Conservation (phyloP, 2,113 vertebrate genomes). For the Phaethon lepturus region DNA sequence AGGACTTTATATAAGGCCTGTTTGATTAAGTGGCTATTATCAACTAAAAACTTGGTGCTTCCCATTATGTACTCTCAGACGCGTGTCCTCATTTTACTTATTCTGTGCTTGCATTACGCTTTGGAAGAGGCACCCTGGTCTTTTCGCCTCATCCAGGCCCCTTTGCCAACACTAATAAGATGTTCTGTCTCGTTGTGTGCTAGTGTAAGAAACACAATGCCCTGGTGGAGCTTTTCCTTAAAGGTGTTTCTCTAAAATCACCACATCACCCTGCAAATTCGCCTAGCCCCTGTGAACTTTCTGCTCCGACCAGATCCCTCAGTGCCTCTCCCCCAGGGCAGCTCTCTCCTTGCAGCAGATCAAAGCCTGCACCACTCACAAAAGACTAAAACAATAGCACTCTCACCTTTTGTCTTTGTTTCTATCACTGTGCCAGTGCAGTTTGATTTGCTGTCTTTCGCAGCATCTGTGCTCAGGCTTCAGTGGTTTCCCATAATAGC, state of each 20-base stretch:
- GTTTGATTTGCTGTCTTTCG: slow-evolving; percentile 7
- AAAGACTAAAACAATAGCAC: not conserved
- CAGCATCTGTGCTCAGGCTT: slow-evolving; percentile 52
- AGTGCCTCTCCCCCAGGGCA: not conserved
- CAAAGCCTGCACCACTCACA: not conserved
- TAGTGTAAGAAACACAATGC: not conserved
- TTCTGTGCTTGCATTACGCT: not conserved
- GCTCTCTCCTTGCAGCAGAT: not conserved
- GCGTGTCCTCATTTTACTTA: slow-evolving; percentile 1
- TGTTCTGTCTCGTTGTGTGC: not conserved
- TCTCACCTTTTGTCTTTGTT: slow-evolving; percentile 37
- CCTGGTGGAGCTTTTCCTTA: not conserved
- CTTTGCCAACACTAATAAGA: not conserved
- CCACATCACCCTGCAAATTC: not conserved
- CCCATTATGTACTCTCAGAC: slow-evolving; percentile 18
- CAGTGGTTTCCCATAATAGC: slow-evolving; percentile 33
- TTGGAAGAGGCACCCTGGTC: not conserved
- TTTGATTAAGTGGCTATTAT: slow-evolving; percentile 61
- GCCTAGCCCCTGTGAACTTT: not conserved
- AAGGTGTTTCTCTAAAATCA: not conserved
- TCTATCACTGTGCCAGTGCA: not conserved
- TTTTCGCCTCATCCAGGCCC: not conserved
- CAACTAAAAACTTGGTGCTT: slow-evolving; percentile 46
- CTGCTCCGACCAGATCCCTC: not conserved
- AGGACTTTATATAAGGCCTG: slow-evolving; percentile 30